Base-by-base conservation (phyloP, 2,888 invertebrate genomes). In the Drosophila falleni region DNA sequence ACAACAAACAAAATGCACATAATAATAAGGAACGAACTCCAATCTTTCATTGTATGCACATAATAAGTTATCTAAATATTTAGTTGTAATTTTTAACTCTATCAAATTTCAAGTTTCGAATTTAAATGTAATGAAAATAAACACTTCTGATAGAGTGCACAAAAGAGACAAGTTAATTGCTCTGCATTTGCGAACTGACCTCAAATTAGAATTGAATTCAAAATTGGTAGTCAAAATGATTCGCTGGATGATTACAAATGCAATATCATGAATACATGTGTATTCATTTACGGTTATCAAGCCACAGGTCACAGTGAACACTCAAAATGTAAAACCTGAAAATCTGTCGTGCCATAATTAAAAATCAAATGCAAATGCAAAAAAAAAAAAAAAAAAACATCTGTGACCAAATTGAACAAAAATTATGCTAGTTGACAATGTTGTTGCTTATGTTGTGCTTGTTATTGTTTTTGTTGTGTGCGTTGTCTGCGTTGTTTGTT, bases 311-410 rank as follows among this genome's bases (percentile, higher is more conserved):
- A 56, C 66, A 71, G 44, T 51, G 44, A 13, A 55, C 35, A 46
- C 46, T 42, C 39, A 11, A 42, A 23, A 33, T 6, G 33, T 13
- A 13, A 55, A 54, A 58, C 46, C 37, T 56, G 59, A 13, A 55
- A 54, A 56, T 46, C 41, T 53, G 59, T 71, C 59, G 69, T 37
- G 53, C 26, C 51, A 54, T 78, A 71, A 74, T 78, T 74, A 78
- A 67, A 70, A 81, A 60, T 82, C 59, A 63, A 72, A 81, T 75
- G 68, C 53, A 44, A 56, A 37, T 46, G 35, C 60, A 59, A 56
- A 53, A 5, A n/a, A 13, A 5, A n/a, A n/a, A 59, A 56, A 53
- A 5, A n/a, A 37, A 37, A 5, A 72, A 81, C 50, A 51, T 49
- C 42, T 35, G 29, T 19, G 74, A 58, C 54, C 47, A 59, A 81